A percentile compares a stretch with the other conserved stretches of the same genome.
phyloP scores from a whole-genome alignment of 2,113 vertebrate genomes.

The Thamnaconus septentrionalis region DNA sequence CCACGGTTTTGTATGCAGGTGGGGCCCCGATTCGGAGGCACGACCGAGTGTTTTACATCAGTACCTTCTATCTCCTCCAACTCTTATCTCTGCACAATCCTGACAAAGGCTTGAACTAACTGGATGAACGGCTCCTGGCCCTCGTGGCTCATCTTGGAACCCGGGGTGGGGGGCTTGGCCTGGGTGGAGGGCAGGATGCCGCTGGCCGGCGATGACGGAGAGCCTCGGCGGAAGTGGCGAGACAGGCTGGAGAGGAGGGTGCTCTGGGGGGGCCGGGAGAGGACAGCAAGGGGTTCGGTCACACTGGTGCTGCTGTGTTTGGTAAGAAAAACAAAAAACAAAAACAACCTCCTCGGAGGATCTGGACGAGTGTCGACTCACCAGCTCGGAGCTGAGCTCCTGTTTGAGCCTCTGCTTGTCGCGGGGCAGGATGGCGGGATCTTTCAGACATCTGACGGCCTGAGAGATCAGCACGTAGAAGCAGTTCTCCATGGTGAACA shows the following conservation, averaged over 20 bases:
- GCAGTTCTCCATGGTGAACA: conserved; percentile 98
- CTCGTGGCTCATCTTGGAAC: conserved; percentile 84
- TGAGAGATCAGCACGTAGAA: conserved; percentile 98
- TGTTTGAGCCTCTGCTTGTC: conserved; percentile 98
- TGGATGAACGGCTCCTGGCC: conserved; percentile 94
- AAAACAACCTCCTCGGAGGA: too few relatives aligned
- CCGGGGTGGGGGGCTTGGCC: conserved; percentile 76
- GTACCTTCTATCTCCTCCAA: neutral
- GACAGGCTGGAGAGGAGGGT: conserved; percentile 90
- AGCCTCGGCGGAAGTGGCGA: conserved; percentile 89
- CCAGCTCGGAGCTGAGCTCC: conserved; percentile 97
- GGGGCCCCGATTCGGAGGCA: too few relatives aligned
- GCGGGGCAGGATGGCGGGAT: conserved; percentile 82
- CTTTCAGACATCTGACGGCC: conserved; percentile 89
- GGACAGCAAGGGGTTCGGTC: neutral
- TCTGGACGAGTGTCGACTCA: conserved; percentile 46
- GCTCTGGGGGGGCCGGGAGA: conserved; percentile 73
- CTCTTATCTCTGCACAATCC: conserved; percentile 89
- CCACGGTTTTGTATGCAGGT: too few relatives aligned
- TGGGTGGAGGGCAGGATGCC: conserved; percentile 85
- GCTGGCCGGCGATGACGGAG: conserved; percentile 85
- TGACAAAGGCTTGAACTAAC: conserved; percentile 92
- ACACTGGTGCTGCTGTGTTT: neutral
- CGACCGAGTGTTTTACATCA: neutral
- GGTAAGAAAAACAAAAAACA: too few relatives aligned